Percentiles rank a stretch among this genome's conserved stretches.
phyloP scores from a whole-genome alignment of 2,888 invertebrate species.

The Pachymerium ferrugineum region DNA sequence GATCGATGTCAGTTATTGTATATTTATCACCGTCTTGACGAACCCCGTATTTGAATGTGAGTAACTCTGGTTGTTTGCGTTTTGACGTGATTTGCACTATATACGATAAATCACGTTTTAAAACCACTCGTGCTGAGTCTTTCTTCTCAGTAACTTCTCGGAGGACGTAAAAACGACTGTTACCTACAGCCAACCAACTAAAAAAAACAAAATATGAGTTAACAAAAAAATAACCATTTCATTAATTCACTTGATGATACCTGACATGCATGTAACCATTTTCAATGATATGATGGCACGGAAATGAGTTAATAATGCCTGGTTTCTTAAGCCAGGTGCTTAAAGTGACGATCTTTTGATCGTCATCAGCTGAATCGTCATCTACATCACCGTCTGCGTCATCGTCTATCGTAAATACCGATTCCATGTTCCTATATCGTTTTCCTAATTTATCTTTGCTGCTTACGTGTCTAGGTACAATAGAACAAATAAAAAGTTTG shows the following conservation, averaged over 20 bases:
- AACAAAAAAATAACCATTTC: background rate
- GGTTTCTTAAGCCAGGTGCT: slow-evolving; percentile 74
- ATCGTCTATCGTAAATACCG: slow-evolving; percentile 91
- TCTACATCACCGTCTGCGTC: slow-evolving; percentile 59
- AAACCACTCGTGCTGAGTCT: slow-evolving; percentile 77
- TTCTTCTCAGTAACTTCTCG: slow-evolving; percentile 69
- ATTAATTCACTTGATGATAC: slow-evolving; percentile 43
- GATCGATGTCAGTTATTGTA: slow-evolving; percentile 81
- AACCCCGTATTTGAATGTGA: slow-evolving; percentile 93
- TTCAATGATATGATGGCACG: slow-evolving; percentile 85
- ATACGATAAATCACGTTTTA: slow-evolving; percentile 77
- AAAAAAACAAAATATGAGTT: slow-evolving; percentile 38
- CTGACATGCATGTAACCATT: slow-evolving; percentile 80
- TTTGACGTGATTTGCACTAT: slow-evolving; percentile 97
- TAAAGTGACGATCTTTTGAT: slow-evolving; percentile 67
- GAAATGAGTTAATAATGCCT: slow-evolving; percentile 77
- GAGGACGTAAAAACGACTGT: slow-evolving; percentile 77
- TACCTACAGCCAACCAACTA: slow-evolving; percentile 79
- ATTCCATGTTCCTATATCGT: slow-evolving; percentile 80
- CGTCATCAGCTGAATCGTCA: slow-evolving; percentile 49
- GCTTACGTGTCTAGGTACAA: slow-evolving; percentile 73
- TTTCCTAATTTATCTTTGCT: slow-evolving; percentile 75
- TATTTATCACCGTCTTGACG: slow-evolving; percentile 62
- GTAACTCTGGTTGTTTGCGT: slow-evolving; percentile 88
- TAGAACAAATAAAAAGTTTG: slow-evolving; percentile 2